Evolutionary conservation across 2,888 invertebrate genomes (phyloP).

Genomic region (Creontiades dilutus): DNA sequence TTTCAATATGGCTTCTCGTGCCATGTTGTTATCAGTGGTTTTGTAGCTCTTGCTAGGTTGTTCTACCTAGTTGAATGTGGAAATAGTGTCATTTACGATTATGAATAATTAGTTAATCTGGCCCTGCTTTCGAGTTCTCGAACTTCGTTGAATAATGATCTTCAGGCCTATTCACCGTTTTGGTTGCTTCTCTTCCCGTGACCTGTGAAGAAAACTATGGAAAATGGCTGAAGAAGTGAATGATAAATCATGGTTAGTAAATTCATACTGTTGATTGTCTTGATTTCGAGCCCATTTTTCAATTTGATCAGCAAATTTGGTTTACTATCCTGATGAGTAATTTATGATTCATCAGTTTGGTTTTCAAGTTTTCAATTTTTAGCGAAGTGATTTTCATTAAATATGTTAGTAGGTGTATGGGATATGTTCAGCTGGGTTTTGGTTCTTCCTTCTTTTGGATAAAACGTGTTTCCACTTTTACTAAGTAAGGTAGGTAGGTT

Average conservation of each 20-base stretch:
- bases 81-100: background rate
- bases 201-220: constrained; percentile 69
- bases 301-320: no score
- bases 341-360: no score
- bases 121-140: background rate
- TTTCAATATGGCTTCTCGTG: background rate
- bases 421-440: no score
- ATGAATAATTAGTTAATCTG: background rate
- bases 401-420: no score
- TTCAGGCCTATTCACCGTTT: background rate
- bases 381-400: no score
- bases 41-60: background rate
- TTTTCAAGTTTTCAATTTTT: no score
- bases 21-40: constrained; percentile 16
- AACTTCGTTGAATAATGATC: background rate
- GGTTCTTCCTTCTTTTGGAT: no score
- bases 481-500: no score
- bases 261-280: background rate
- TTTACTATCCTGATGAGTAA: no score
- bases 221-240: constrained; percentile 81
- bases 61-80: background rate
- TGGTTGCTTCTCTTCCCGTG: background rate
- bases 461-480: no score
- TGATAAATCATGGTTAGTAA: constrained; percentile 75
- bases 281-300: no score